Conservation (phyloP, 2,888 invertebrate species). For the Perizoma flavofasciatum region DNA sequence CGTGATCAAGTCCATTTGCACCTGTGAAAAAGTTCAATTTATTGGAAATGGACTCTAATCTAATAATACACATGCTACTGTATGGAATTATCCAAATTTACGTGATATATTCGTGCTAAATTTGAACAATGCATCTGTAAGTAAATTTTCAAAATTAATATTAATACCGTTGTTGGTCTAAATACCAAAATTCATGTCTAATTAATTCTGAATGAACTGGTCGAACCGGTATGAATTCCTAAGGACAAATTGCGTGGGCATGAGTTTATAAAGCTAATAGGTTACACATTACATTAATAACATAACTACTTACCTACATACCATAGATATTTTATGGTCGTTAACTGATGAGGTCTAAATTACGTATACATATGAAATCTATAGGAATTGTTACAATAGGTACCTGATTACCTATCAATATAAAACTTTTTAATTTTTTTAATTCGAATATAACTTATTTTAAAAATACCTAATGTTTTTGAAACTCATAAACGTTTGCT, state of each 20-base stretch:
- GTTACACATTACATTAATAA: too few relatives aligned
- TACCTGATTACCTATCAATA: neutral
- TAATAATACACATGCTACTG: conserved; percentile 17
- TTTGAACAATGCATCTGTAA: conserved; percentile 16
- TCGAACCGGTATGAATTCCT: conserved; percentile 19
- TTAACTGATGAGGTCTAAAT: too few relatives aligned
- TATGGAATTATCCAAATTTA: conserved; percentile 12
- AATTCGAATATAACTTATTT: neutral
- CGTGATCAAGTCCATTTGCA: neutral
- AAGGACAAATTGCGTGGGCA: conserved; percentile 8
- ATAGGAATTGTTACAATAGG: neutral
- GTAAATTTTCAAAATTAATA: conserved; percentile 8
- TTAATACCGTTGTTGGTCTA: neutral
- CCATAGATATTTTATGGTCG: too few relatives aligned
- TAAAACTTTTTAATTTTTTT: neutral
- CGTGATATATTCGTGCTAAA: conserved; percentile 15
- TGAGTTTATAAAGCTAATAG: neutral
- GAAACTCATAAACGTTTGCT: too few relatives aligned
- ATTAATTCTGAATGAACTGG: conserved; percentile 5
- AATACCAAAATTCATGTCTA: conserved; percentile 3
- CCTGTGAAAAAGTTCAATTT: conserved; percentile 1
- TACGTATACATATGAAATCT: too few relatives aligned
- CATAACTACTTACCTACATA: too few relatives aligned
- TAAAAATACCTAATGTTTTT: too few relatives aligned
- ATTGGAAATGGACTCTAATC: conserved; percentile 22